phyloP scores from a whole-genome alignment of 2,113 vertebrate genomes.

The Pterocles gutturalis region DNA sequence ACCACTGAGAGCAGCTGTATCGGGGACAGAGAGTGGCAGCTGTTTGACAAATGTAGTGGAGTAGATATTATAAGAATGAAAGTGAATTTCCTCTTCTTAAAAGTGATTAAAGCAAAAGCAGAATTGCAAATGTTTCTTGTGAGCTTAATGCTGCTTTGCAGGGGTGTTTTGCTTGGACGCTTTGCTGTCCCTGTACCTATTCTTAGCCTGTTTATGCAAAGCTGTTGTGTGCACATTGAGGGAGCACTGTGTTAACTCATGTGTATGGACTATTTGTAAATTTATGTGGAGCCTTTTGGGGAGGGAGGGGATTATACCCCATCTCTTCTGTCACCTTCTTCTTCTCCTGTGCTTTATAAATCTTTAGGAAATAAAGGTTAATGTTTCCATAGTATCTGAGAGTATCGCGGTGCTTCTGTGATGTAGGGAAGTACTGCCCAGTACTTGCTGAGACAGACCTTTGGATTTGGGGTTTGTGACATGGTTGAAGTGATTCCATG shows the following conservation, averaged over 20 bases:
- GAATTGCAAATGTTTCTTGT: background rate
- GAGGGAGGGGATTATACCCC: background rate
- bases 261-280: background rate
- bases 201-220: constrained; percentile 18
- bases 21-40: background rate
- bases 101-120: background rate
- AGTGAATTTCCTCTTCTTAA: background rate
- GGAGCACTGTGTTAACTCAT: background rate
- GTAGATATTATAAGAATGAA: background rate
- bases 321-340: background rate
- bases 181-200: background rate
- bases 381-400: background rate
- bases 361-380: background rate
- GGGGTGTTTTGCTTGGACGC: background rate
- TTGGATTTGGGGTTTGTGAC: background rate
- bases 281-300: background rate
- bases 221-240: background rate
- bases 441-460: background rate
- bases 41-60: background rate
- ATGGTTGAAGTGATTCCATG: background rate
- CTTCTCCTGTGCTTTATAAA: background rate
- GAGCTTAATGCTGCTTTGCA: background rate
- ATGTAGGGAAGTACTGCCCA: background rate
- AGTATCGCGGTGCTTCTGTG: rapidly evolving
- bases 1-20: background rate